Evolutionary conservation across 2,888 invertebrate genomes (phyloP), one percentile per base, ranked within the genome.

Genomic region (Scrobipalpa atriplicella): DNA sequence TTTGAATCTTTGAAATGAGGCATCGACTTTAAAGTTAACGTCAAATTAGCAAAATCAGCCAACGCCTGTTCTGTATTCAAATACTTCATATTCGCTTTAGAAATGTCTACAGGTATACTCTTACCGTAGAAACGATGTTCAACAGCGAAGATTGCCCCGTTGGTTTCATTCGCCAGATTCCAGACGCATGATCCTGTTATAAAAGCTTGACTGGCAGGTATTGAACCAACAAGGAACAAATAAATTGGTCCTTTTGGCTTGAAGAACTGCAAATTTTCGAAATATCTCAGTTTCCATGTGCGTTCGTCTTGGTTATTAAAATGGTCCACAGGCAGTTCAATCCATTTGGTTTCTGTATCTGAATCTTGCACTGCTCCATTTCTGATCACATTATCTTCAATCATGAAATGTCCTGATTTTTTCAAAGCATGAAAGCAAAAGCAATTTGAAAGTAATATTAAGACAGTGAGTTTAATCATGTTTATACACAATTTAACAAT

Each of bases 211-310:
- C 0, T 19, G 11, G 8, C 0, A 13, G 29, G 29, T 29, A 29
- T 29, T 21, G 67, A 62, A 16, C 67, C 66, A 10, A 58, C 60
- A 8, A 68, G 62, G 9, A 54, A 10, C 16, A 70, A 21, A n/a
- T 63, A 13, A 8, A 68, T 61, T 9, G 68, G 68, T 0, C 68
- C 68, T 13, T 62, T 62, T 10, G 41, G 65, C 13, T 61, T 52
- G 29, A 47, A 68, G 11, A 39, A 39, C 6, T 61, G 21, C 0
- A 58, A 38, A 13, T 61, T 52, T 51, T 67, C 63, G 16, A 64
- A 61, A 29, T 54, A 75, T 51, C 65, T 71, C 72, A 65, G 69
- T 18, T 36, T 63, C 68, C 64, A 71, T 9, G 11, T 61, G 38
- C 70, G 60, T 8, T 10, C 58, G 0, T 67, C 69, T 54, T 67